These are phyloP conservation scores for Ferdinandea cuprea DNA, from an alignment of 2,888 invertebrate genomes.

Conservation along the genomic window DNA sequence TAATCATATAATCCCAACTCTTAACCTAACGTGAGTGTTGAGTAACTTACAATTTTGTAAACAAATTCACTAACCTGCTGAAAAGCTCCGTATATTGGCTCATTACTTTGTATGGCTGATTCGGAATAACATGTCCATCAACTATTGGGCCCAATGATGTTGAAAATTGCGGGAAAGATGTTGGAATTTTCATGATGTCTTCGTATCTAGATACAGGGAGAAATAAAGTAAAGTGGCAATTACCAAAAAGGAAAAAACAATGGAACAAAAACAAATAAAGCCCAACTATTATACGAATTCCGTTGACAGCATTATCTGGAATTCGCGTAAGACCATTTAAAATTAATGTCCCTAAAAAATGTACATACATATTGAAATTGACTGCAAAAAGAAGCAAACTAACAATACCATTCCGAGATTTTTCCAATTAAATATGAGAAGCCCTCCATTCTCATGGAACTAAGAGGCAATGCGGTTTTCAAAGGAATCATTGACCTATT, in stretches of 20 bases:
- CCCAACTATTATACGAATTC: constrained; percentile 6
- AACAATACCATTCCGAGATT: neutral
- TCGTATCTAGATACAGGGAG: constrained; percentile 84
- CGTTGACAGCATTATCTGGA: neutral
- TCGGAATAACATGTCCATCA: constrained; percentile 93
- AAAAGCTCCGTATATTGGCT: constrained; percentile 88
- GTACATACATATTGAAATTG: constrained; percentile 1
- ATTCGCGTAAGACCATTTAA: constrained; percentile 20
- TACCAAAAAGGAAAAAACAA: constrained; percentile 19
- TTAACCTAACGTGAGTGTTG: no score
- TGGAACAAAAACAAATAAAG: constrained; percentile 45
- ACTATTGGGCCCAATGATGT: constrained; percentile 95
- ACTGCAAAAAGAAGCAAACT: neutral
- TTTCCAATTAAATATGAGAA: constrained; percentile 1
- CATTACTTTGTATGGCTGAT: constrained; percentile 91
- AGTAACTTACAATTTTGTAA: neutral
- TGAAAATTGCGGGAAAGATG: constrained; percentile 88
- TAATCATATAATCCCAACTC: no score
- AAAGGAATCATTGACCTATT: neutral
- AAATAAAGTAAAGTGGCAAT: constrained; percentile 52
- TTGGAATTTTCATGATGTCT: constrained; percentile 88
- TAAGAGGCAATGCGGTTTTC: neutral
- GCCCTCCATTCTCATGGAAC: neutral
- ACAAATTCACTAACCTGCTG: constrained; percentile 85
- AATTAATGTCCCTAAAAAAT: neutral